These are phyloP conservation scores for Podarcis cretensis DNA, from an alignment of 2,113 vertebrate species.

Conservation along the genomic window DNA sequence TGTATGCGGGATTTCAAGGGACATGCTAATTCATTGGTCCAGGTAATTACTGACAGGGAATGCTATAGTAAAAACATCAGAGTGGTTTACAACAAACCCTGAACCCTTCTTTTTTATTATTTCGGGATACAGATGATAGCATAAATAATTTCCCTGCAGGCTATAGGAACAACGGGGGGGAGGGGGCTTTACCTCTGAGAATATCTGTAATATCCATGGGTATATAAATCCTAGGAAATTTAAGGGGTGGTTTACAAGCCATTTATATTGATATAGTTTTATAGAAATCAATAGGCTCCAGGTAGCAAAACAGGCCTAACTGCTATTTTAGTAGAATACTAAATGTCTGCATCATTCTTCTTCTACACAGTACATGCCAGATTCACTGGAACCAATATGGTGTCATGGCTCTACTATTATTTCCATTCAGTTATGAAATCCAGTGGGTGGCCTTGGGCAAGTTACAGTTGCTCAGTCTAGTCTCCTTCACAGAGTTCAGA, in stretches of 20 bases:
- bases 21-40: not conserved
- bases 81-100: not conserved
- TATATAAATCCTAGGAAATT: conserved; percentile 41
- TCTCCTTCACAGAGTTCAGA: not conserved
- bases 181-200: not conserved
- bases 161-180: conserved; percentile 2
- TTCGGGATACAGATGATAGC: not conserved
- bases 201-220: conserved; percentile 42
- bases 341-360: not conserved
- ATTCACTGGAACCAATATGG: not conserved
- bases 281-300: not conserved
- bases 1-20: not conserved
- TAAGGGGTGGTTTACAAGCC: not conserved
- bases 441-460: not conserved
- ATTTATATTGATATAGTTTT: conserved; percentile 46
- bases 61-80: not conserved
- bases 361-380: not conserved
- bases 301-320: not conserved
- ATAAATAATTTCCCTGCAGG: conserved; percentile 45
- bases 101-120: conserved; percentile 25
- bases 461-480: not conserved
- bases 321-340: not conserved
- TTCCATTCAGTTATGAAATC: not conserved
- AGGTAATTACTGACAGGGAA: conserved; percentile 7
- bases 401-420: not conserved